Evolutionary conservation across 2,797 vertebrate genomes (phyloP).

Genomic region (Siniperca scherzeri): DNA sequence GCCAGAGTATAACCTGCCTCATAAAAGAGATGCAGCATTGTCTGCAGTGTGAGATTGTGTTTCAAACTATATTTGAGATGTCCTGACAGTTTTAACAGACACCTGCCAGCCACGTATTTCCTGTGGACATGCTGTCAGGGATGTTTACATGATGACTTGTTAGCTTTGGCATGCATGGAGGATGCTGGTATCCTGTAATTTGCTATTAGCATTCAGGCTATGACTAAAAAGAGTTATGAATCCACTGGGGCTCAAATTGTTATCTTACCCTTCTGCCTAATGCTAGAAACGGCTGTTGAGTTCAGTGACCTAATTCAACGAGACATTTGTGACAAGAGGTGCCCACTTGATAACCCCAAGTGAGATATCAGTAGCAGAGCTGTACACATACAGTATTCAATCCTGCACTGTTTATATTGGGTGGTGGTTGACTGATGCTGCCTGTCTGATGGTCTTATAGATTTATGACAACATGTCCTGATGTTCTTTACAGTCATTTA

Average conservation of each 20-base stretch:
- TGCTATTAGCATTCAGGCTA: conserved; percentile 2
- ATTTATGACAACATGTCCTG: conserved; percentile 38
- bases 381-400: conserved; percentile 31
- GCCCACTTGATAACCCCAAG: conserved; percentile 50
- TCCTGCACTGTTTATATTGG: conserved; percentile 39
- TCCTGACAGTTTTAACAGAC: conserved; percentile 8
- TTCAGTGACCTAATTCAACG: conserved; percentile 48
- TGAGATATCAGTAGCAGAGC: conserved; percentile 57
- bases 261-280: conserved; percentile 9
- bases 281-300: conserved; percentile 31
- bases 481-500: conserved; percentile 26
- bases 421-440: conserved; percentile 38
- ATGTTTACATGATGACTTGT: conserved; percentile 1
- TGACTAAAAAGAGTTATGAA: conserved; percentile 11
- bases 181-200: background rate
- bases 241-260: background rate
- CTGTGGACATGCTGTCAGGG: background rate
- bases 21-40: conserved; percentile 1
- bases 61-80: background rate
- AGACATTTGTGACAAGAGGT: conserved; percentile 52
- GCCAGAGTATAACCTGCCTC: conserved; percentile 7
- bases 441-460: conserved; percentile 36
- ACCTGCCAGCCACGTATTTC: background rate
- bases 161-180: background rate
- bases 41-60: conserved; percentile 8